Base-by-base conservation (phyloP, 2,113 vertebrate genomes). In the Agapornis roseicollis region DNA sequence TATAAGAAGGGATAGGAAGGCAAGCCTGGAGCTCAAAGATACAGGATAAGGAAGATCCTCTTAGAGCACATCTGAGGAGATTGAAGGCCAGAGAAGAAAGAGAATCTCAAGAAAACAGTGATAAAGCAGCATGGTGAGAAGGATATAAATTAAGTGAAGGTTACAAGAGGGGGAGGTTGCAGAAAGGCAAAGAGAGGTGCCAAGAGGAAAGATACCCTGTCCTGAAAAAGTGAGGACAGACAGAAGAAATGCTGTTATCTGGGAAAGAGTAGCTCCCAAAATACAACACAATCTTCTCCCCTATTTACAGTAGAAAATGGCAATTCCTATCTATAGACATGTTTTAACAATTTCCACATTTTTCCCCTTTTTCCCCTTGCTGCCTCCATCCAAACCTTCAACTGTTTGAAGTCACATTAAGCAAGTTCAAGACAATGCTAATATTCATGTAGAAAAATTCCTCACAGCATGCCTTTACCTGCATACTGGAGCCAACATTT, bases 121-220 rank as follows among this genome's bases (percentile, higher is more conserved):
- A 93, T 93, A 96, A 96, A 95, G 91, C 83, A 94, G 80, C 80
- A 84, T 79, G 89, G 89, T 76, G 89, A 87, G 91, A 89, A 86
- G 87, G 60, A 85, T 80, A 69, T 85, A 91, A 92, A 77, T 52
- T 52, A 88, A 88, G 49, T 4, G 13, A 89, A 94, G 84, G 84
- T 79, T 94, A 91, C 1, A 1, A 81, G 63, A 96, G 89, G 53
- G 7, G 66, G 63, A 95, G 58, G 95, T 27, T 96, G 89, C 46
- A 85, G 78, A 96, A 85, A 95, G 58, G 73, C 17, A 0, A 91
- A 82, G 89, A 60, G 80, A 94, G 41, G 13, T 77, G 84, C 71
- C 71, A 88, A 77, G 41, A 87, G 74, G 87, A 94, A 96, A 89
- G 89, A 89, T 42, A 69, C 49, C 19, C 3, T 0, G 16, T 88